A percentile compares a stretch with the other conserved stretches of the same genome.
These are phyloP conservation scores for Willowsia nigromaculata DNA, from an alignment of 2,888 invertebrate species.

Conservation along the genomic window DNA sequence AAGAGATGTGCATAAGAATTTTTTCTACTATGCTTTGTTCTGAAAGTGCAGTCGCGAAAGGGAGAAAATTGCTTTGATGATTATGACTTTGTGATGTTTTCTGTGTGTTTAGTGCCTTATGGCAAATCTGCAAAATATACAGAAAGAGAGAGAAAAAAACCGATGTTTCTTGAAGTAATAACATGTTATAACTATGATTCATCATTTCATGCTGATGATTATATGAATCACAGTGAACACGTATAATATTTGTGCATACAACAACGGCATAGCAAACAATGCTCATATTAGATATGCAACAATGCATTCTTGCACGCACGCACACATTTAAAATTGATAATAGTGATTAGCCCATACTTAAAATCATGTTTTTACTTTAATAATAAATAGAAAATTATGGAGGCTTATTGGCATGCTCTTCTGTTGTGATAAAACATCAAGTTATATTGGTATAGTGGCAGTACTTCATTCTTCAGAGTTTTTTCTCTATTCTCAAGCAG, in stretches of 20 bases:
- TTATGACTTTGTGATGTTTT: neutral
- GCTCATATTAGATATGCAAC: neutral
- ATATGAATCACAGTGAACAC: too few species aligned
- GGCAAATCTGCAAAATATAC: conserved; percentile 45
- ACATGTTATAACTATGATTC: neutral
- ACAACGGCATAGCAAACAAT: neutral
- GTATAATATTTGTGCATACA: neutral
- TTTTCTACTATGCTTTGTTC: neutral
- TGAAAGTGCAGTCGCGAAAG: neutral
- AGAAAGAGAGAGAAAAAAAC: too few species aligned
- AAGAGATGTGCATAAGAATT: neutral
- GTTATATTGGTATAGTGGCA: too few species aligned
- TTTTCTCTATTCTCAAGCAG: too few species aligned
- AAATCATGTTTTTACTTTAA: conserved; percentile 43
- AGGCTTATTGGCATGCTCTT: conserved; percentile 61
- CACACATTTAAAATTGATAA: conserved; percentile 17
- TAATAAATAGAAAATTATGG: conserved; percentile 49
- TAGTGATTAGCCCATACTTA: conserved; percentile 45
- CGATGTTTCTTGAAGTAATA: neutral
- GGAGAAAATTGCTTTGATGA: conserved; percentile 26
- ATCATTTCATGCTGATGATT: neutral
- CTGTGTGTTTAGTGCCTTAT: conserved; percentile 35
- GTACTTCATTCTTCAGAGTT: too few species aligned
- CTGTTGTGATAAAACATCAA: conserved; percentile 58
- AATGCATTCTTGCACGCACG: neutral